Base-by-base conservation (phyloP, 1,140 invertebrate species). In the Brachionus rotundiformis region DNA sequence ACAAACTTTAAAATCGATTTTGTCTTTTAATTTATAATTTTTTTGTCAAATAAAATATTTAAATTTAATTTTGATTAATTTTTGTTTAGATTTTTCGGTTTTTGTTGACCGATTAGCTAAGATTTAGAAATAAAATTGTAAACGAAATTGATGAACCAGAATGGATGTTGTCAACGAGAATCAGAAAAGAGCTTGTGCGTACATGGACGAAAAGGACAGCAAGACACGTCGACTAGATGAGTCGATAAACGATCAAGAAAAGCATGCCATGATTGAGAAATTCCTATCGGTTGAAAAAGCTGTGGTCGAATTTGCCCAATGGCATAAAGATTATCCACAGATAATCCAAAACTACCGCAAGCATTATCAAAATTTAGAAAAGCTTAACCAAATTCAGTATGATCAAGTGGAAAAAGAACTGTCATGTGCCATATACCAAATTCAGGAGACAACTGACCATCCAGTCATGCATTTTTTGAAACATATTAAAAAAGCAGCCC, bases 351-450 rank as follows among this genome's bases (percentile, higher is more conserved):
- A 49, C 41, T 77, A 77, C 49, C 41, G 49, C 25, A 36, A 49
- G 13, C 44, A 77, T 59, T 77, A 77, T 23, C 25, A 44, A 31
- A 49, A 59, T 33, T 59, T 77, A 41, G 73, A 36, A 27, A 49
- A 77, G 10, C 13, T 54, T 5, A 54, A 77, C 10, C 44, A 77
- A 77, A 19, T 59, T 31, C 73, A 77, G 33, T 59, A 25, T n/a
- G 3, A 16, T 3, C 27, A 47, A n/a, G 13, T 77, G 16, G 44
- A 77, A 49, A 77, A 49, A 29, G 73, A 77, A 29, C 23, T 77
- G 3, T 16, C 16, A 11, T 23, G 8, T 16, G 16, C 31, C 16
- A 36, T 68, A n/a, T 19, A 36, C 1, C 63, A 33, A 19, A 33
- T 8, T 33, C 63, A 68, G 36, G 63, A 68, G 16, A 16, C 29